Percentiles rank a stretch among this genome's conserved stretches.
Evolutionary conservation across 53 echinoderm and acorn worm species (phyloP).

Genomic region (Temnopleurus reevesii): DNA sequence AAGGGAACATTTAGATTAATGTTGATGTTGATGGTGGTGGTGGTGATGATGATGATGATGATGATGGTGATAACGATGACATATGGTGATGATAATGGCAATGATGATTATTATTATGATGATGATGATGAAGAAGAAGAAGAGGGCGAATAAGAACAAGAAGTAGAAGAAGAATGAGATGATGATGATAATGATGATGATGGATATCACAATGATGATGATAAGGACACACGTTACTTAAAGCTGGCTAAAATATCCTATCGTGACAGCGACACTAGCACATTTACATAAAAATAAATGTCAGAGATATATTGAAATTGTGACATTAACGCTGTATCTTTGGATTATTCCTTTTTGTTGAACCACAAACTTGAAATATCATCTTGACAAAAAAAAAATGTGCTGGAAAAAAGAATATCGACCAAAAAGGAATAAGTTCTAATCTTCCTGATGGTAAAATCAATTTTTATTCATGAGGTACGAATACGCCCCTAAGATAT

Average conservation of each 20-base stretch:
- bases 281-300: no score
- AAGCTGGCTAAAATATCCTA: no score
- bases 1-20: neutral
- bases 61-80: neutral
- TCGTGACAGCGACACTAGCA: no score
- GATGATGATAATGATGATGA: neutral
- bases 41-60: neutral
- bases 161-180: neutral
- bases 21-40: neutral
- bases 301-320: no score
- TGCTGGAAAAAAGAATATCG: neutral
- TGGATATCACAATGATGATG: neutral
- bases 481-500: neutral
- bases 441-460: neutral
- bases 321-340: no score
- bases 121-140: neutral
- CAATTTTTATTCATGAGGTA: conserved; percentile 26
- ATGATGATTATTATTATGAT: neutral
- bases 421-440: neutral
- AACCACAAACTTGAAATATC: no score
- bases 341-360: no score
- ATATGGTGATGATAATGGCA: neutral
- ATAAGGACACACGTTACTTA: no score
- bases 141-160: neutral
- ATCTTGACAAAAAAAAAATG: no score